Conservation (phyloP, 2,888 invertebrate genomes). For the Mantis religiosa region DNA sequence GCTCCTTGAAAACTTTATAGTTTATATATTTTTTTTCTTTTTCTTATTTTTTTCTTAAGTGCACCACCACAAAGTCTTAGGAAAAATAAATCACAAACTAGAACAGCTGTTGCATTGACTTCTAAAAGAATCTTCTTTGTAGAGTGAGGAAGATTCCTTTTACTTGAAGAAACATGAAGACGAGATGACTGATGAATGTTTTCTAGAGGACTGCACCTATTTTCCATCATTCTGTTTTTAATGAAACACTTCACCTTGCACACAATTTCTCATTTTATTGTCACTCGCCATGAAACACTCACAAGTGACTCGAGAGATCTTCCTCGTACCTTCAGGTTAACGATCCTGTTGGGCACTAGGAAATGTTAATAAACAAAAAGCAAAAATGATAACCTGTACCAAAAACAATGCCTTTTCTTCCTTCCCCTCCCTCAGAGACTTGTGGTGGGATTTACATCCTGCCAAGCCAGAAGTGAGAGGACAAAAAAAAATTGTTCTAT, state of each 20-base stretch:
- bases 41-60: constrained; percentile 5
- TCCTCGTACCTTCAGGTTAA: constrained; percentile 20
- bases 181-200: neutral
- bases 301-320: constrained; percentile 25
- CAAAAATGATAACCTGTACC: constrained; percentile 32
- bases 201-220: constrained; percentile 7
- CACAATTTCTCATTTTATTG: neutral
- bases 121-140: constrained; percentile 14
- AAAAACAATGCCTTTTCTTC: constrained; percentile 29
- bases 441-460: constrained; percentile 24
- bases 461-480: constrained; percentile 27
- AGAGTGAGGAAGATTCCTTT: constrained; percentile 6
- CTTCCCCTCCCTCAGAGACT: constrained; percentile 17
- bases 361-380: constrained; percentile 24
- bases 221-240: neutral
- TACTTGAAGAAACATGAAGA: neutral
- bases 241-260: constrained; percentile 13
- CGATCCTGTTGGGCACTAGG: constrained; percentile 21
- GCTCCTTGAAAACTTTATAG: constrained; percentile 15
- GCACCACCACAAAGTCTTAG: constrained; percentile 26
- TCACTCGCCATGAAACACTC: neutral
- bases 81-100: constrained; percentile 23
- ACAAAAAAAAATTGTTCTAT: constrained; percentile 29
- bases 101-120: constrained; percentile 10
- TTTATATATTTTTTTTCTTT: neutral